phyloP scores from a whole-genome alignment of 2,797 vertebrate species.

The Melopsittacus undulatus region DNA sequence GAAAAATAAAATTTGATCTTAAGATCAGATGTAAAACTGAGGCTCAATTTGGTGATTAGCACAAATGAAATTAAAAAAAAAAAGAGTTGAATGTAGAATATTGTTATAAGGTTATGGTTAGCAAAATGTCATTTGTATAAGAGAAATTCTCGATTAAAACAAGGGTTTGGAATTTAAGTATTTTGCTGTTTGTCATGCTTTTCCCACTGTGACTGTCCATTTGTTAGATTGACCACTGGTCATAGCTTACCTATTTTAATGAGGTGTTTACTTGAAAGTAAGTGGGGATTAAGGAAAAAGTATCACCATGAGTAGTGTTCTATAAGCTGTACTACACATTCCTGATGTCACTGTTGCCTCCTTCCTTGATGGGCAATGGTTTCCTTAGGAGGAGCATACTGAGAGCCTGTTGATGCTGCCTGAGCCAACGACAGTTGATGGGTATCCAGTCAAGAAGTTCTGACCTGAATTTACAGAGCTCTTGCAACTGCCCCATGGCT shows the following conservation, averaged over 20 bases:
- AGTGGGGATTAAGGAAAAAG: background rate
- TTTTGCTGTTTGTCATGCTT: background rate
- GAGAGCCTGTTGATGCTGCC: background rate
- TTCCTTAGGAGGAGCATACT: background rate
- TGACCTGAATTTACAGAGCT: background rate
- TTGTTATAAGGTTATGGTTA: background rate
- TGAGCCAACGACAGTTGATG: background rate
- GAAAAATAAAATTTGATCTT: background rate
- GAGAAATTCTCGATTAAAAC: background rate
- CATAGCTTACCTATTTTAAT: background rate
- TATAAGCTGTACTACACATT: background rate
- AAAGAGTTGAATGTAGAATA: background rate
- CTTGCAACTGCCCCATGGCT: background rate
- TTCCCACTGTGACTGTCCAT: background rate
- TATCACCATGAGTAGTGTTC: background rate
- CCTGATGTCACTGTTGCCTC: background rate
- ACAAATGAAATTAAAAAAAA: background rate
- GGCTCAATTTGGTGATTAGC: background rate
- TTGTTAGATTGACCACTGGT: background rate
- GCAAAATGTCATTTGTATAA: background rate
- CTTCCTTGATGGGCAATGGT: background rate
- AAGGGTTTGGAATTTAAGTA: background rate
- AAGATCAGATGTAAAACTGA: background rate
- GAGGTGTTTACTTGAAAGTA: background rate
- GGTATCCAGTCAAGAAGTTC: background rate